These are phyloP conservation scores for Proteles cristata DNA, from an alignment of 2,113 vertebrate genomes.

Conservation along the genomic window DNA sequence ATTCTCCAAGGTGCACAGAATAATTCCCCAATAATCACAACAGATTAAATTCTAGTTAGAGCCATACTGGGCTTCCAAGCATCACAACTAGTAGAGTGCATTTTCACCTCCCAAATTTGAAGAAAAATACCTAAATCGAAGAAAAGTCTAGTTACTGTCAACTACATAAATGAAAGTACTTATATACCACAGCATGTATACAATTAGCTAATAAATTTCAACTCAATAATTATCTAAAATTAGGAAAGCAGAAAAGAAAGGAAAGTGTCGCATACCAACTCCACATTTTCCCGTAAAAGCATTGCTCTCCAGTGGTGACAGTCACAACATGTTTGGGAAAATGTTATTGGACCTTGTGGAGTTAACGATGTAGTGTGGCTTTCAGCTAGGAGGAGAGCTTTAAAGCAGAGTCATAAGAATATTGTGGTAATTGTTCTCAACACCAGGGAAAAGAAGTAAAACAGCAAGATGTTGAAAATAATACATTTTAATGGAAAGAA, in stretches of 20 bases:
- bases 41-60: conserved; percentile 47
- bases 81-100: background rate
- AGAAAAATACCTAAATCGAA: conserved; percentile 45
- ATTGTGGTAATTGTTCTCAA: conserved; percentile 52
- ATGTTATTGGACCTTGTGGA: conserved; percentile 60
- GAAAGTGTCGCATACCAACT: conserved; percentile 7
- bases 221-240: conserved; percentile 73
- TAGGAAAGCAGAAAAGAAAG: conserved; percentile 59
- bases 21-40: background rate
- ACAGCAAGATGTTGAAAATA: conserved; percentile 59
- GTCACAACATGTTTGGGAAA: conserved; percentile 77
- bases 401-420: conserved; percentile 64
- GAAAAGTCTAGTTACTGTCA: conserved; percentile 73
- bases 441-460: conserved; percentile 64
- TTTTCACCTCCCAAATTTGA: conserved; percentile 50
- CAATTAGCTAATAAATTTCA: conserved; percentile 70
- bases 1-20: background rate
- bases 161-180: conserved; percentile 61
- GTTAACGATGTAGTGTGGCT: conserved; percentile 56
- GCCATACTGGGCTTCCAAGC: background rate
- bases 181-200: conserved; percentile 55
- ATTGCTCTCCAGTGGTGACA: conserved; percentile 62
- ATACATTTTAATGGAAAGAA: conserved; percentile 34
- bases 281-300: conserved; percentile 68
- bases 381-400: conserved; percentile 59